These are phyloP conservation scores for Diachasmimorpha longicaudata DNA, from an alignment of 1,140 invertebrate species.

Conservation along the genomic window DNA sequence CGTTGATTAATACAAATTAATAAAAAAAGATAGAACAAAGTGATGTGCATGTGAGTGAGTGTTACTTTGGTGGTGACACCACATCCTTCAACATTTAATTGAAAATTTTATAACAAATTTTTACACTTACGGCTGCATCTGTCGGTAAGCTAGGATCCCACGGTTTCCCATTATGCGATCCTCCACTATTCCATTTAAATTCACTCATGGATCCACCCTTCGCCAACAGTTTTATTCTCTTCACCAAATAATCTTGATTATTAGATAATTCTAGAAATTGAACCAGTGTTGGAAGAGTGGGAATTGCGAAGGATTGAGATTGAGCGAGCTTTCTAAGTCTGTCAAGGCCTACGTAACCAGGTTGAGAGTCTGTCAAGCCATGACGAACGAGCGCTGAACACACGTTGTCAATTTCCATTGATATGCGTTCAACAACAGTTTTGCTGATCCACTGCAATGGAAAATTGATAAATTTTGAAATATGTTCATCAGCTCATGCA, in stretches of 20 bases:
- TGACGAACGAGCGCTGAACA: constrained; percentile 71
- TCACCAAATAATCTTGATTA: constrained; percentile 84
- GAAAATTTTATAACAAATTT: too few species aligned
- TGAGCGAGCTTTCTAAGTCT: constrained; percentile 73
- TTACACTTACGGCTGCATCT: constrained; percentile 72
- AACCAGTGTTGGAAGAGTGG: constrained; percentile 72
- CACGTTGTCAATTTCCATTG: constrained; percentile 73
- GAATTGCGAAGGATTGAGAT: constrained; percentile 70
- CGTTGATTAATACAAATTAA: too few species aligned
- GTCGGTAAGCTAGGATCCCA: constrained; percentile 83
- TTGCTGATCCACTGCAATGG: constrained; percentile 76
- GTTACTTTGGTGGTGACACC: too few species aligned
- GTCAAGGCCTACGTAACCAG: constrained; percentile 74
- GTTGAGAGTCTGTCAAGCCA: constrained; percentile 72
- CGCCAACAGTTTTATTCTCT: constrained; percentile 74
- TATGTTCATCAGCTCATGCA: neutral
- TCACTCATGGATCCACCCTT: constrained; percentile 82
- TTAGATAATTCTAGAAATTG: constrained; percentile 79
- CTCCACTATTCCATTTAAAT: constrained; percentile 81
- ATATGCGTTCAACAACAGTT: constrained; percentile 75
- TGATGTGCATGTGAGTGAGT: too few species aligned
- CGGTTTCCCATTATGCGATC: constrained; percentile 72
- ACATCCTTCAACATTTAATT: too few species aligned
- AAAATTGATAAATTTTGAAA: neutral
- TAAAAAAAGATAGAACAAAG: too few species aligned